Percentiles rank a stretch among this genome's conserved stretches.
phyloP scores from a whole-genome alignment of 2,113 vertebrate species.

The Formicarius rufipectus region DNA sequence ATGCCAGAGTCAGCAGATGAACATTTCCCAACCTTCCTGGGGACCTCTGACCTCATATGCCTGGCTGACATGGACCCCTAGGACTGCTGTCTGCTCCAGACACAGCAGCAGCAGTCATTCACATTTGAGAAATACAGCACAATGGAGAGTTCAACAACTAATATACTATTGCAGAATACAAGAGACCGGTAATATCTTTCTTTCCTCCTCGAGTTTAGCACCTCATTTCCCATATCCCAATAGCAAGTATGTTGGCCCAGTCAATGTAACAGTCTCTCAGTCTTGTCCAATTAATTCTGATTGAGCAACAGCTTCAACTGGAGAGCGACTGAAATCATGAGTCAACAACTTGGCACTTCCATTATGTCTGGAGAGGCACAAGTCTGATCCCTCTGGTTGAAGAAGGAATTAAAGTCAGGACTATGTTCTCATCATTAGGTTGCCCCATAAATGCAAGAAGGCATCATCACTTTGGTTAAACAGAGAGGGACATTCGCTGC shows the following conservation, averaged over 20 bases:
- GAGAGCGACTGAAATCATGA: not conserved
- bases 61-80: not conserved
- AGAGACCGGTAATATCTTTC: not conserved
- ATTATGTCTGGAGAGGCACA: not conserved
- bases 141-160: not conserved
- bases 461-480: not conserved
- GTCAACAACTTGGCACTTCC: not conserved
- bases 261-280: not conserved
- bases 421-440: not conserved
- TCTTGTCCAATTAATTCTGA: not conserved
- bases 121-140: fast-evolving
- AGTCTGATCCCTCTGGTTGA: not conserved
- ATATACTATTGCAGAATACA: not conserved
- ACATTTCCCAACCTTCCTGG: not conserved
- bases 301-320: not conserved
- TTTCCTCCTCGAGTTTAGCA: not conserved
- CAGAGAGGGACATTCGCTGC: not conserved
- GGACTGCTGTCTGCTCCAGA: not conserved
- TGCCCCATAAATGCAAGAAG: not conserved
- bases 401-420: not conserved
- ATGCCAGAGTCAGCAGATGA: not conserved
- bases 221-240: not conserved
- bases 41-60: fast-evolving
- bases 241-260: not conserved
- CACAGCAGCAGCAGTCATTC: not conserved